Base-by-base conservation (phyloP, 1,140 invertebrate species). In the Leptinotarsa texana region DNA sequence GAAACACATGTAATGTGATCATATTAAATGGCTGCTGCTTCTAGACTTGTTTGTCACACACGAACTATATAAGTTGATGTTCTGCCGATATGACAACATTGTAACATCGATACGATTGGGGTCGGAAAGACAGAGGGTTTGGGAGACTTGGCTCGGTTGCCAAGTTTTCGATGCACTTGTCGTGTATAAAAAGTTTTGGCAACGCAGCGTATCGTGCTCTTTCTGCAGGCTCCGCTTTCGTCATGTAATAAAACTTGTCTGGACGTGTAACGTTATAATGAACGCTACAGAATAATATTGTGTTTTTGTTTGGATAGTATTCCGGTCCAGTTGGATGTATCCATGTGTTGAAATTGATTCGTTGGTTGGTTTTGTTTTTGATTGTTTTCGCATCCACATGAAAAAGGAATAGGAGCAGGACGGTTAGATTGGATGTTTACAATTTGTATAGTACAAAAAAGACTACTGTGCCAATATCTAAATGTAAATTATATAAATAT, bases 191-290 rank as follows among this genome's bases (percentile, higher is more conserved):
- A 15, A 18, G n/a, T 57, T 57, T 0, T 18, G 51, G 51, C 51
- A 57, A 57, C 51, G 51, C 51, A 5, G 51, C 51, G 5, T 15
- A 18, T 57, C 17, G 51, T 57, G 17, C 51, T 57, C 51, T 18
- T 57, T 57, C n/a, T 15, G 51, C 15, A 57, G 51, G 51, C 51
- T 3, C 15, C 51, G 51, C n/a, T 57, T 57, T 57, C 51, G 51
- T 57, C 51, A 57, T 57, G 51, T 57, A 57, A 57, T 57, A 57
- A 57, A 57, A 57, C 51, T 17, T 57, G 51, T 57, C 51, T 57
- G 51, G 51, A 42, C 33, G 33, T 57, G n/a, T 57, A 57, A 57
- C 51, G 51, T 57, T 57, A 15, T 57, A 57, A 57, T 18, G n/a
- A 57, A 57, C 51, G 51, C 51, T 17, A 57, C 51, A 15, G 15